These are phyloP conservation scores for Propithecus perrieri DNA, from an alignment of 2,797 vertebrate species.

Conservation along the genomic window DNA sequence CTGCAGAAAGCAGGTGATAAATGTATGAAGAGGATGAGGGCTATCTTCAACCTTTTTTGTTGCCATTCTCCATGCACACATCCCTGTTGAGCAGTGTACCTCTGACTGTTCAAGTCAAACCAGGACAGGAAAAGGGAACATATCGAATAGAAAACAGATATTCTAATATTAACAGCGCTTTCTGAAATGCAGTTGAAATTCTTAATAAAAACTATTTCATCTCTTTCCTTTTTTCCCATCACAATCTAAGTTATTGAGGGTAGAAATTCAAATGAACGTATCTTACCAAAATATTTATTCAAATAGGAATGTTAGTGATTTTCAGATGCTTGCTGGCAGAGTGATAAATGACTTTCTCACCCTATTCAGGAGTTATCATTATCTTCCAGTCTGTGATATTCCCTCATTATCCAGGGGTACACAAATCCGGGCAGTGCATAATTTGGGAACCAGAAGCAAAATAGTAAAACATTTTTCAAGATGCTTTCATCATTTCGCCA, in stretches of 20 bases:
- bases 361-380: constrained; percentile 81
- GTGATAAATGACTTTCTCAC: constrained; percentile 84
- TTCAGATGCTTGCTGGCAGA: constrained; percentile 82
- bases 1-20: constrained; percentile 46
- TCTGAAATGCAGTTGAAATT: constrained; percentile 78
- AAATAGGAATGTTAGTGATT: constrained; percentile 83
- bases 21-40: neutral
- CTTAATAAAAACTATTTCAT: constrained; percentile 80
- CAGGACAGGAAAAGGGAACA: neutral
- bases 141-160: constrained; percentile 46
- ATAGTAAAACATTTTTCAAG: constrained; percentile 83
- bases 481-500: constrained; percentile 78
- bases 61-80: neutral
- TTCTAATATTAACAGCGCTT: constrained; percentile 71
- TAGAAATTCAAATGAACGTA: constrained; percentile 84
- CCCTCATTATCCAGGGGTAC: constrained; percentile 83
- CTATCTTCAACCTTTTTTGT: neutral
- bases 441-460: constrained; percentile 84
- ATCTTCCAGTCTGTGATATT: constrained; percentile 81
- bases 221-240: constrained; percentile 71
- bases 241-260: constrained; percentile 74
- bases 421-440: constrained; percentile 81
- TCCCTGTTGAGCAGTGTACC: neutral
- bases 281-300: constrained; percentile 85
- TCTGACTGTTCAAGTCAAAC: neutral